Evolutionary conservation across 1,140 invertebrate species (phyloP).

Genomic region (Acromyrmex echinatior): DNA sequence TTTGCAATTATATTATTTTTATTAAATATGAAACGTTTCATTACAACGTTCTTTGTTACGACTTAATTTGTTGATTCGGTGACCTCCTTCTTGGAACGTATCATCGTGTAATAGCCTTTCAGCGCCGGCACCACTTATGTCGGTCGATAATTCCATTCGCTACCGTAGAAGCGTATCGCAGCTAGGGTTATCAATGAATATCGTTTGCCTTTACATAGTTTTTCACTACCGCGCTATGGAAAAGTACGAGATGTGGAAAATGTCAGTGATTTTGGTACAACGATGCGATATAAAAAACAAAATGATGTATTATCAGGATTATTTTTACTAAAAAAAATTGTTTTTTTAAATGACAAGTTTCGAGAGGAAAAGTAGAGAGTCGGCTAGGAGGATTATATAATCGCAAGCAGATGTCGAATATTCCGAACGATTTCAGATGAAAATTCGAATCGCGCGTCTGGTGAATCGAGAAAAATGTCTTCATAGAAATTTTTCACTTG

Average conservation of each 20-base stretch:
- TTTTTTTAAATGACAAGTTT: conserved; percentile 1
- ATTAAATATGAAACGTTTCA: conserved; percentile 35
- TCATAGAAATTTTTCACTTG: conserved; percentile 51
- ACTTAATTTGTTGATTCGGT: conserved; percentile 61
- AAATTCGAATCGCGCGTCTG: conserved; percentile 30
- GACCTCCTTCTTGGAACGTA: conserved; percentile 51
- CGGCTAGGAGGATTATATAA: conserved; percentile 18
- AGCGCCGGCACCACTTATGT: conserved; percentile 37
- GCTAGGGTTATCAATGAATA: conserved; percentile 54
- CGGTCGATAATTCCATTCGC: conserved; percentile 64
- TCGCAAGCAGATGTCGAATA: conserved; percentile 40
- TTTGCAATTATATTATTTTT: conserved; percentile 17
- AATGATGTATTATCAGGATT: background rate
- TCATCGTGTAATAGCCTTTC: conserved; percentile 53
- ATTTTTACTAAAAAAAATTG: background rate
- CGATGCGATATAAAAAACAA: conserved; percentile 7
- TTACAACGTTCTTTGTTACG: conserved; percentile 35
- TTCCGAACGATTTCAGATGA: conserved; percentile 40
- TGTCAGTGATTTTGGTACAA: conserved; percentile 1
- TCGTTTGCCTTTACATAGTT: background rate
- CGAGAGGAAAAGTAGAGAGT: background rate
- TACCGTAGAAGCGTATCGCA: conserved; percentile 25
- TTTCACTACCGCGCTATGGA: background rate
- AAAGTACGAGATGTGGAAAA: background rate
- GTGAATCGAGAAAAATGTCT: conserved; percentile 49